Conservation (phyloP, 2,888 invertebrate genomes). For the Synergus japonicus region DNA sequence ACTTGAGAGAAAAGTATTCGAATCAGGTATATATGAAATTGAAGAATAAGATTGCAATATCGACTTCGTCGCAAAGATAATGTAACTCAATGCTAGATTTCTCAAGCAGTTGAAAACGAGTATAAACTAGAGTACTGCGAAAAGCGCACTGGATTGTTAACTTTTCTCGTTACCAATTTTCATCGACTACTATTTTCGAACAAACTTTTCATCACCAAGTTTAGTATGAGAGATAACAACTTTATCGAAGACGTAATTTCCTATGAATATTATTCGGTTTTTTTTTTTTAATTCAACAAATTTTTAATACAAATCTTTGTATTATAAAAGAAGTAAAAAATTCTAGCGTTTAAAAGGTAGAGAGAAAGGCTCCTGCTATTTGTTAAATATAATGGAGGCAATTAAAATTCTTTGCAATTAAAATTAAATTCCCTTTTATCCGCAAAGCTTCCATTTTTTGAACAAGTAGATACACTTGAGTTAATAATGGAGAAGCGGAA, state of each 20-base stretch:
- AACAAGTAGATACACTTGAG: not conserved
- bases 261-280: not conserved
- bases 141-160: slow-evolving; percentile 20
- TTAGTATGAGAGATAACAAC: slow-evolving; percentile 12
- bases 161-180: slow-evolving; percentile 34
- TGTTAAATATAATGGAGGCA: no score
- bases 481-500: not conserved
- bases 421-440: not conserved
- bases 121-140: not conserved
- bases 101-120: not conserved
- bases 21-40: not conserved
- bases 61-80: not conserved
- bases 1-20: not conserved
- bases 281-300: not conserved
- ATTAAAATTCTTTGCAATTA: not conserved
- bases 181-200: slow-evolving; percentile 1
- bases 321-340: no score
- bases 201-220: slow-evolving; percentile 7
- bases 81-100: slow-evolving; percentile 4
- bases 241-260: not conserved
- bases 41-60: not conserved
- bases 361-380: no score
- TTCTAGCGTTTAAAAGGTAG: no score
- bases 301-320: no score
- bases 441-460: not conserved